phyloP scores from a whole-genome alignment of 2,797 vertebrate species.

The Salarias fasciatus region DNA sequence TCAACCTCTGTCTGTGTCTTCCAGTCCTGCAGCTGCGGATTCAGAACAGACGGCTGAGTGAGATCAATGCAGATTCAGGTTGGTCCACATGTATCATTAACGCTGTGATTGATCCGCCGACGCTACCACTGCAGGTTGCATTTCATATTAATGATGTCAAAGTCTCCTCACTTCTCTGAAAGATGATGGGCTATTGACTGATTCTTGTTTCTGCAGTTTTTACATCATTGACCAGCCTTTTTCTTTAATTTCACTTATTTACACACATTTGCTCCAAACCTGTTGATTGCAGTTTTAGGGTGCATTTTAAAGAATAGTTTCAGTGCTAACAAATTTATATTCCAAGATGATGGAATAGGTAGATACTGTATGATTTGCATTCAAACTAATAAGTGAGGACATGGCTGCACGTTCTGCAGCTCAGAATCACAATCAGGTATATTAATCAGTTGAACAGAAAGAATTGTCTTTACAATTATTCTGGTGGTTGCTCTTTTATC shows the following conservation, averaged over 20 bases:
- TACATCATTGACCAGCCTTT: background rate
- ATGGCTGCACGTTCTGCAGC: too few relatives aligned
- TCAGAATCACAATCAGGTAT: too few relatives aligned
- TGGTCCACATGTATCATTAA: conserved; percentile 64
- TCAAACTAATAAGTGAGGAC: too few relatives aligned
- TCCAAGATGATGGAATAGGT: too few relatives aligned
- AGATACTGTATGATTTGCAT: too few relatives aligned
- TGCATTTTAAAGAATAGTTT: background rate
- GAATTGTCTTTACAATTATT: too few relatives aligned
- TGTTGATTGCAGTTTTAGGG: background rate
- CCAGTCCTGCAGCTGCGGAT: conserved; percentile 89
- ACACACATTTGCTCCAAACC: background rate
- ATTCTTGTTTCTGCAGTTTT: conserved; percentile 18
- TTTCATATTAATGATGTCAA: conserved; percentile 49
- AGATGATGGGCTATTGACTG: conserved; percentile 52
- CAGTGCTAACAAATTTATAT: background rate
- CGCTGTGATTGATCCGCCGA: conserved; percentile 46
- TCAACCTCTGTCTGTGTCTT: conserved; percentile 55
- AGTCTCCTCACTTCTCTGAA: conserved; percentile 26
- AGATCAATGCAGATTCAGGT: conserved; percentile 83
- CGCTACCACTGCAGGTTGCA: conserved; percentile 23
- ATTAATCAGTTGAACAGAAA: too few relatives aligned
- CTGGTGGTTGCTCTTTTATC: too few relatives aligned
- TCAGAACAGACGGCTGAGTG: conserved; percentile 88
- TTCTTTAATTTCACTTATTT: background rate